Percentiles rank a stretch among this genome's conserved stretches.
Evolutionary conservation across 1,140 invertebrate genomes (phyloP).

Genomic region (Drosophila kepulauana): DNA sequence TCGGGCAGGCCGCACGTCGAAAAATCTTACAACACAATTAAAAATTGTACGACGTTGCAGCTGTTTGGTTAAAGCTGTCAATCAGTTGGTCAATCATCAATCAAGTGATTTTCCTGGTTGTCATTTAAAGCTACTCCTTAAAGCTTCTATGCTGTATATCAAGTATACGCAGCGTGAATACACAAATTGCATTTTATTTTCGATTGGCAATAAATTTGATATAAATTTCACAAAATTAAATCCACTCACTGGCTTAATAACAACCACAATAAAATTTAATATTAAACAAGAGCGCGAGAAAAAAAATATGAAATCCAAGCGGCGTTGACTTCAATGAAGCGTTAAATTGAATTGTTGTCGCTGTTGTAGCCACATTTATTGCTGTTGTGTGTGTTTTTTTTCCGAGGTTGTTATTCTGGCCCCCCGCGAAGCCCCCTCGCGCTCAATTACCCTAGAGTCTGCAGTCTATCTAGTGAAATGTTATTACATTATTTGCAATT

Average conservation of each 20-base stretch:
- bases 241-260: slow-evolving; percentile 16
- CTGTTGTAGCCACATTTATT: slow-evolving; percentile 61
- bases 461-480: slow-evolving; percentile 49
- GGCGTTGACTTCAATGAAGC: slow-evolving; percentile 61
- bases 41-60: not conserved
- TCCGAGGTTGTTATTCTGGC: not conserved
- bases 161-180: slow-evolving; percentile 30
- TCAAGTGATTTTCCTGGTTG: slow-evolving; percentile 20
- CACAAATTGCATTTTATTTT: not conserved
- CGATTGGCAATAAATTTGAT: not conserved
- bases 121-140: slow-evolving; percentile 10
- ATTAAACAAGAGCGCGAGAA: slow-evolving; percentile 35
- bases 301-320: slow-evolving; percentile 30
- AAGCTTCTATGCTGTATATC: not conserved
- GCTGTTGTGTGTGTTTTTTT: slow-evolving; percentile 17
- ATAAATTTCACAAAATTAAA: slow-evolving; percentile 38
- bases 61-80: slow-evolving; percentile 13
- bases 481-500: slow-evolving; percentile 78
- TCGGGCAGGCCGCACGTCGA: not conserved
- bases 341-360: slow-evolving; percentile 82
- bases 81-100: slow-evolving; percentile 42
- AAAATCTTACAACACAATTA: slow-evolving; percentile 35
- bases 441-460: slow-evolving; percentile 12
- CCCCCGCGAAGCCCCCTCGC: slow-evolving; percentile 4
- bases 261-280: slow-evolving; percentile 49